A percentile compares a stretch with the other conserved stretches of the same genome.
These are phyloP conservation scores for Characodon lateralis DNA, from an alignment of 2,797 vertebrate genomes.

Conservation along the genomic window DNA sequence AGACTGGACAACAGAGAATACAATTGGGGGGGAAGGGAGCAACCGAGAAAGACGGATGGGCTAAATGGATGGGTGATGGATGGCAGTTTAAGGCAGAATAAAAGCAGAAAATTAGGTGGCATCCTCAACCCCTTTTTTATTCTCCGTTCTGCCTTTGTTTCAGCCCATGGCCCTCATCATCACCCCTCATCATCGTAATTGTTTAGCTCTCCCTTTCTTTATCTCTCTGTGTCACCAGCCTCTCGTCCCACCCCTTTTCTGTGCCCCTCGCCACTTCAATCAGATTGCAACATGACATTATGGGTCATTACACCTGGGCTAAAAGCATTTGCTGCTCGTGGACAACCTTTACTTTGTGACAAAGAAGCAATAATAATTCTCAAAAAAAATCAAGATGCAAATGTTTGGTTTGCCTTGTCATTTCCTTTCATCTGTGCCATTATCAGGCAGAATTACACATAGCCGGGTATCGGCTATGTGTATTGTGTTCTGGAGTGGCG, in stretches of 20 bases:
- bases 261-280: slow-evolving; percentile 62
- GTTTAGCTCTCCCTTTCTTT: slow-evolving; percentile 28
- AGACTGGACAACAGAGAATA: slow-evolving; percentile 29
- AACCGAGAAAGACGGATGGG: slow-evolving; percentile 63
- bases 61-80: slow-evolving; percentile 74
- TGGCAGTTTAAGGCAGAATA: slow-evolving; percentile 42
- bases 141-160: slow-evolving; percentile 69
- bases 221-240: slow-evolving; percentile 44
- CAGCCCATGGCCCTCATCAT: slow-evolving; percentile 65
- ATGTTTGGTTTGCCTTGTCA: slow-evolving; percentile 25
- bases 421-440: slow-evolving; percentile 28
- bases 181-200: slow-evolving; percentile 54
- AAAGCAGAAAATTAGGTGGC: slow-evolving; percentile 47
- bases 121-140: slow-evolving; percentile 60
- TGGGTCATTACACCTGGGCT: slow-evolving; percentile 69
- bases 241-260: slow-evolving; percentile 49
- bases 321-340: slow-evolving; percentile 30
- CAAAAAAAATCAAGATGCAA: slow-evolving; percentile 24
- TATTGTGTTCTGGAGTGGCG: slow-evolving; percentile 38
- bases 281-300: slow-evolving; percentile 70
- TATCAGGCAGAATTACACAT: slow-evolving; percentile 11
- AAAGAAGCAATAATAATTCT: slow-evolving; percentile 1
- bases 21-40: slow-evolving; percentile 41
- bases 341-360: slow-evolving; percentile 17
- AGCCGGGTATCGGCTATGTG: background rate